Conservation (phyloP, 2,888 invertebrate genomes). For the Torymus tubicola region DNA sequence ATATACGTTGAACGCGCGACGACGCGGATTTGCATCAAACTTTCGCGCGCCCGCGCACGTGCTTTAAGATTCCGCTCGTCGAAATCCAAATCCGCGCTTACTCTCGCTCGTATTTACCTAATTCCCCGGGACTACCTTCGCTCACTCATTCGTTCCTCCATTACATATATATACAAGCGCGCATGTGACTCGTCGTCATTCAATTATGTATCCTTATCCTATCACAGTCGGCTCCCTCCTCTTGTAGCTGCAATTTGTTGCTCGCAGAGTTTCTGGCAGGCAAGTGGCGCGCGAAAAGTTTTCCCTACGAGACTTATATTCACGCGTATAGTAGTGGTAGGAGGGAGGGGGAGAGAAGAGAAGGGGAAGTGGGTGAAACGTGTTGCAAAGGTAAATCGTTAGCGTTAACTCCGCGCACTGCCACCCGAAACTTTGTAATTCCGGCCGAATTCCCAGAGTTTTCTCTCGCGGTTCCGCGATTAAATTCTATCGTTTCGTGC, state of each 20-base stretch:
- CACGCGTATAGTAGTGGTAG: no score
- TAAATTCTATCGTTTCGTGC: slow-evolving; percentile 54
- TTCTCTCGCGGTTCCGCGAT: slow-evolving; percentile 43
- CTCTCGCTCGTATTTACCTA: slow-evolving; percentile 41
- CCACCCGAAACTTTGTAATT: slow-evolving; percentile 48
- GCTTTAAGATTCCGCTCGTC: slow-evolving; percentile 26
- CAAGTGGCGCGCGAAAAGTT: slow-evolving; percentile 41
- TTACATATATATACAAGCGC: neutral
- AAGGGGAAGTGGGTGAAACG: slow-evolving; percentile 48
- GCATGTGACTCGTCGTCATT: slow-evolving; percentile 17
- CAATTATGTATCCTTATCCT: slow-evolving; percentile 40
- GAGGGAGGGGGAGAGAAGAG: no score
- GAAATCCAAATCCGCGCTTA: slow-evolving; percentile 35
- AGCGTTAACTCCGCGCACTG: slow-evolving; percentile 41
- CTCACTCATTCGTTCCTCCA: neutral
- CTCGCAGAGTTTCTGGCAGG: slow-evolving; percentile 24
- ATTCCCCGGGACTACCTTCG: slow-evolving; percentile 20
- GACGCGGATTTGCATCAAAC: slow-evolving; percentile 33
- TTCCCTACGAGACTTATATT: neutral
- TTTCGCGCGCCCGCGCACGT: slow-evolving; percentile 29
- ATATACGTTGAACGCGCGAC: no score
- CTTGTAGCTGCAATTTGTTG: slow-evolving; percentile 37
- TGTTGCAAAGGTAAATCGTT: slow-evolving; percentile 55
- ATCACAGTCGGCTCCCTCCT: neutral
- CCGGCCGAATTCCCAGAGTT: slow-evolving; percentile 48